phyloP scores from a whole-genome alignment of 23 tunicate species.

The Trididemnum miniatum region DNA sequence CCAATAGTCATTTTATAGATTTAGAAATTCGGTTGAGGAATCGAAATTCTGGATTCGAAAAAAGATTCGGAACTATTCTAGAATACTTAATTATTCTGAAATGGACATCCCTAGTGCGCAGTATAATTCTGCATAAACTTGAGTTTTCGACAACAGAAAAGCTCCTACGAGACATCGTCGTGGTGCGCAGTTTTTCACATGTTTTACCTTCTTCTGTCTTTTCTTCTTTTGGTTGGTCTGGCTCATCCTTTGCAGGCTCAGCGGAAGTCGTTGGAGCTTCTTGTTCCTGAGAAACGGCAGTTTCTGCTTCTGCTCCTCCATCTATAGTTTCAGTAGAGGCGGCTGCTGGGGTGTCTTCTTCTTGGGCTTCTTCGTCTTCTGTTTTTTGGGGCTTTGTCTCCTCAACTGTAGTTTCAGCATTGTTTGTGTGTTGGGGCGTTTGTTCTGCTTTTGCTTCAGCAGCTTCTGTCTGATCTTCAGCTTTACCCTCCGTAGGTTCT shows the following conservation, averaged over 20 bases:
- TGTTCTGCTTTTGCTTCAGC: neutral
- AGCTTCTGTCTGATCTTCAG: conserved; percentile 16
- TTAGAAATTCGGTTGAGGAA: too few species aligned
- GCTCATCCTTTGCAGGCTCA: neutral
- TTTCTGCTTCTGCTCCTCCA: conserved; percentile 19
- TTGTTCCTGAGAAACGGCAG: neutral
- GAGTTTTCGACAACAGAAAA: too few species aligned
- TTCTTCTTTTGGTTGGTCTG: conserved; percentile 26
- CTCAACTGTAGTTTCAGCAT: neutral
- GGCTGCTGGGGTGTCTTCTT: conserved; percentile 15
- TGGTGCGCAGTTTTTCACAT: too few species aligned
- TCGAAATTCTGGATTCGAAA: too few species aligned
- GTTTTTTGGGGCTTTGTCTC: conserved; percentile 4
- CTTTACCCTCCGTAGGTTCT: conserved; percentile 40
- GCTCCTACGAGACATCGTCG: too few species aligned
- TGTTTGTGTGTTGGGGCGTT: neutral
- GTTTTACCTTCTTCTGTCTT: neutral
- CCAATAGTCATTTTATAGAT: too few species aligned
- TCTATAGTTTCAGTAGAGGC: conserved; percentile 4
- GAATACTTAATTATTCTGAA: too few species aligned
- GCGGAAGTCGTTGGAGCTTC: neutral
- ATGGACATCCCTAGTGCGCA: too few species aligned
- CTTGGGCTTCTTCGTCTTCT: conserved; percentile 1
- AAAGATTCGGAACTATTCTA: too few species aligned
- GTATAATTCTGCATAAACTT: too few species aligned